Evolutionary conservation across 2,888 invertebrate species (phyloP).

Genomic region (Dicyrtoma fusca): DNA sequence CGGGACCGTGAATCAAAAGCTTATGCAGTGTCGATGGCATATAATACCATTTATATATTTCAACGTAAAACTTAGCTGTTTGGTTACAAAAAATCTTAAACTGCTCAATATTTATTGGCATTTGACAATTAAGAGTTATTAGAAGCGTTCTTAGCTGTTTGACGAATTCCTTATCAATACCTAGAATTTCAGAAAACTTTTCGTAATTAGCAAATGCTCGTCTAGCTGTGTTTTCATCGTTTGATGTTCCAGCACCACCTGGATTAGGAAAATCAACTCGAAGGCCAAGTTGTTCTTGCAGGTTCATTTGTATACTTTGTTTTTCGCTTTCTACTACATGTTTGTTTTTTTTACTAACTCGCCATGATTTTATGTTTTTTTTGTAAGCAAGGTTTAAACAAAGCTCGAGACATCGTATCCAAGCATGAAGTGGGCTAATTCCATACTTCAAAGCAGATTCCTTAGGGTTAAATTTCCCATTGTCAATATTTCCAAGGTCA

Average conservation of each 20-base stretch:
- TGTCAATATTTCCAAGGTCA: not conserved
- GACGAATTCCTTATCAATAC: slow-evolving; percentile 26
- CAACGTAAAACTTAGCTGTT: slow-evolving; percentile 18
- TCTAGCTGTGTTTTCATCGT: slow-evolving; percentile 43
- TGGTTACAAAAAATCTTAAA: slow-evolving; percentile 25
- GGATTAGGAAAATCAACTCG: slow-evolving; percentile 31
- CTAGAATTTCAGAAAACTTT: slow-evolving; percentile 31
- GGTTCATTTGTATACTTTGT: slow-evolving; percentile 13
- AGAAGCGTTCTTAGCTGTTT: slow-evolving; percentile 23
- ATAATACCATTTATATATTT: slow-evolving; percentile 30
- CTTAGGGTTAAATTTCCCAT: not conserved
- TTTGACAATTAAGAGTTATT: slow-evolving; percentile 16
- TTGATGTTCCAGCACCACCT: slow-evolving; percentile 36
- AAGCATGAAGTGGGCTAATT: slow-evolving; percentile 24
- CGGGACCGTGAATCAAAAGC: slow-evolving; percentile 35
- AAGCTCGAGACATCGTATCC: slow-evolving; percentile 34
- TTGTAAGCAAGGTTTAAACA: slow-evolving; percentile 32
- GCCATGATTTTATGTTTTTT: slow-evolving; percentile 9
- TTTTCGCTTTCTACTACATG: slow-evolving; percentile 5
- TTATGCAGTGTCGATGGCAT: slow-evolving; percentile 40
- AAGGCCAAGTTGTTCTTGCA: slow-evolving; percentile 15
- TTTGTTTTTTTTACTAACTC: not conserved
- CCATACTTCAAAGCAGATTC: slow-evolving; percentile 5
- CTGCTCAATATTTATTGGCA: slow-evolving; percentile 26
- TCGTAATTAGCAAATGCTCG: slow-evolving; percentile 6